Conservation (phyloP, 2,113 vertebrate species). For the Platysteira castanea region DNA sequence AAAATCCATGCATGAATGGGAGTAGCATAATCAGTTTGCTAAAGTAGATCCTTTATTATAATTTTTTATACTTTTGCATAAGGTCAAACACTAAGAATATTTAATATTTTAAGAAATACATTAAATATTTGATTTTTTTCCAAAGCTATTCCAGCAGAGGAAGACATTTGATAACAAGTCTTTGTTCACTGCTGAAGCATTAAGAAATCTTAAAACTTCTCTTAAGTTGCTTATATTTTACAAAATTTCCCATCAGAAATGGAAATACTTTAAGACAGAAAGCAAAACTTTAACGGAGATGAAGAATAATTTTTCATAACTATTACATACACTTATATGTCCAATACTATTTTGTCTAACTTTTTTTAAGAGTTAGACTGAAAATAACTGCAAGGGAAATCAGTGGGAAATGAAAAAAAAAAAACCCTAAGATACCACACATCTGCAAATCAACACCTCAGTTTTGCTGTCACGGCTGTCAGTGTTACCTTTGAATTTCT, state of each 20-base stretch:
- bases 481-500: background rate
- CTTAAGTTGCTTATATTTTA: background rate
- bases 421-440: background rate
- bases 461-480: background rate
- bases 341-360: background rate
- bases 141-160: background rate
- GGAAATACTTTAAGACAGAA: background rate
- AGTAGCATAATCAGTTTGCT: background rate
- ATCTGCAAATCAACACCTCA: background rate
- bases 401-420: background rate
- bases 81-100: background rate
- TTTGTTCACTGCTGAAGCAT: background rate
- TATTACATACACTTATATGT: background rate
- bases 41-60: background rate
- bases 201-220: background rate
- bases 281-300: background rate
- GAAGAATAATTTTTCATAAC: background rate
- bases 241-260: background rate
- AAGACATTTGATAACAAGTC: background rate
- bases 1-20: background rate
- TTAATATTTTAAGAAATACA: background rate
- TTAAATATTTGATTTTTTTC: background rate
- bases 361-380: background rate
- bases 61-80: background rate
- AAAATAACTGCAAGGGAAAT: background rate